Evolutionary conservation across 2,113 vertebrate genomes (phyloP).

Genomic region (Platichthys flesus): DNA sequence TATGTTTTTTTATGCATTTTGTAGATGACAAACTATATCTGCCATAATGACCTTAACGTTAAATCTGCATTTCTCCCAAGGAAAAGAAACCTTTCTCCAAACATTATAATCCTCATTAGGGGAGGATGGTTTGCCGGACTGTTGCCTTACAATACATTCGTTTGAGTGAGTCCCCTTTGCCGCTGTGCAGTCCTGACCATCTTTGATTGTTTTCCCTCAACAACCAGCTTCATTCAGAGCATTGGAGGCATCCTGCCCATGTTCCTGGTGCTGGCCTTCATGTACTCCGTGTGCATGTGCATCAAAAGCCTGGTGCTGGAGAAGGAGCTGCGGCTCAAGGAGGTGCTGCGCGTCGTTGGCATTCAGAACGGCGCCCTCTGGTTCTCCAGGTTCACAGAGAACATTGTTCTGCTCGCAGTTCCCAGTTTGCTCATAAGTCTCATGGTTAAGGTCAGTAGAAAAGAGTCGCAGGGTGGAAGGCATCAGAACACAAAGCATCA

Average conservation of each 20-base stretch:
- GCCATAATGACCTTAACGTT: no score
- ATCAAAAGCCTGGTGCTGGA: slow-evolving; percentile 80
- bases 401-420: slow-evolving; percentile 65
- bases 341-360: slow-evolving; percentile 67
- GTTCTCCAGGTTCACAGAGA: slow-evolving; percentile 68
- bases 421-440: slow-evolving; percentile 77
- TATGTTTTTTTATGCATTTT: no score
- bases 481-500: slow-evolving; percentile 64
- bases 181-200: slow-evolving; percentile 27
- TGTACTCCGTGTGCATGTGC: slow-evolving; percentile 68
- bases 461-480: neutral
- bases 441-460: slow-evolving; percentile 81
- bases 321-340: slow-evolving; percentile 78
- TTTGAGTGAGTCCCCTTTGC: neutral
- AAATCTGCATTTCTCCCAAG: no score
- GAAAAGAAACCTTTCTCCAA: no score
- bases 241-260: slow-evolving; percentile 79
- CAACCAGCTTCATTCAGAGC: slow-evolving; percentile 75
- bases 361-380: slow-evolving; percentile 68
- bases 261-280: slow-evolving; percentile 81
- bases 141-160: no score
- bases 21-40: no score
- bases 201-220: slow-evolving; percentile 41
- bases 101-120: no score
- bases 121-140: no score